Evolutionary conservation across 2,113 vertebrate genomes (phyloP).

Genomic region (Gasterosteus nipponicus): DNA sequence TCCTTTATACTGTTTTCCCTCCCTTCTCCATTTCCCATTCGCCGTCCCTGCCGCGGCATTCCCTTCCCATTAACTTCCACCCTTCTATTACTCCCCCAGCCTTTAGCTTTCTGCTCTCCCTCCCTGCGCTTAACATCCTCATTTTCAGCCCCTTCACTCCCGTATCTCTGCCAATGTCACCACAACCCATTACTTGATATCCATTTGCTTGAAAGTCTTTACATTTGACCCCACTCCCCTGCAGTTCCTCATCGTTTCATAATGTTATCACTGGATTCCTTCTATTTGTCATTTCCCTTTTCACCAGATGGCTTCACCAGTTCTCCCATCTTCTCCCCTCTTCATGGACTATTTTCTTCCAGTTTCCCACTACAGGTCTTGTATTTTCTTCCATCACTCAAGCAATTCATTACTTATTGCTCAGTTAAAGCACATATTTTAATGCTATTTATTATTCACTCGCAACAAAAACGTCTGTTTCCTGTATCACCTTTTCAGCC

Average conservation of each 20-base stretch:
- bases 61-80: slow-evolving; percentile 27
- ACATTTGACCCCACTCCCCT: slow-evolving; percentile 42
- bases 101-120: slow-evolving; percentile 10
- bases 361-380: slow-evolving; percentile 27
- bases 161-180: slow-evolving; percentile 27
- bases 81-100: slow-evolving; percentile 9
- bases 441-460: slow-evolving; percentile 36
- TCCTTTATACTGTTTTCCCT: slow-evolving; percentile 31
- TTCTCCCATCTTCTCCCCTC: not conserved
- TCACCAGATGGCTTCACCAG: slow-evolving; percentile 11
- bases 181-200: slow-evolving; percentile 48
- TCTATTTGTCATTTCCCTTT: slow-evolving; percentile 33
- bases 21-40: slow-evolving; percentile 48
- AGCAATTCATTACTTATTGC: slow-evolving; percentile 41
- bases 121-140: slow-evolving; percentile 21
- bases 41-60: slow-evolving; percentile 3
- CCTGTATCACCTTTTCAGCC: not conserved
- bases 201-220: slow-evolving; percentile 37
- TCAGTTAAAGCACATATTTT: slow-evolving; percentile 59
- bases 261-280: slow-evolving; percentile 46
- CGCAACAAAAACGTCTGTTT: not conserved
- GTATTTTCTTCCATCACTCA: slow-evolving; percentile 38
- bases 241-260: slow-evolving; percentile 46
- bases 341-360: slow-evolving; percentile 21
- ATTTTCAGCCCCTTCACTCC: slow-evolving; percentile 34